Evolutionary conservation across 2,797 vertebrate genomes (phyloP), one percentile per base, ranked within the genome.

Genomic region (Oreonectes daqikongensis): DNA sequence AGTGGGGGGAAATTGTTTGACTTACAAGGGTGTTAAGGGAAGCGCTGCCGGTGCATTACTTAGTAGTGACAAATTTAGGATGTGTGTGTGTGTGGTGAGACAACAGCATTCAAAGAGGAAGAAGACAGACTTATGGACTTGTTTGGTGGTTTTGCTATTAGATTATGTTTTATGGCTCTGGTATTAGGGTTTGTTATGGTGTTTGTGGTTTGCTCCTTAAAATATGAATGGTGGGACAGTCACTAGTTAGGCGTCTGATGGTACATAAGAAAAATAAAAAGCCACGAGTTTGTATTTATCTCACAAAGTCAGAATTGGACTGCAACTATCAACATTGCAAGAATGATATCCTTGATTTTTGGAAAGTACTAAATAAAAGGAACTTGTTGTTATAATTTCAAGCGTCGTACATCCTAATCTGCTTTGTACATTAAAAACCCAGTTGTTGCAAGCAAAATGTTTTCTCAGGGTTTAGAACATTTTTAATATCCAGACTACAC

Each of bases 21-120:
- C 59, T 72, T 72, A 69, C 72, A 14, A 52, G 60, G 26, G 78
- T 80, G 80, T 6, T 65, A 79, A 59, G 67, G 35, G 75, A 81
- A 73, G 55, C 26, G 48, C 46, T 77, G 28, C 52, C 66, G 60
- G 64, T 75, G 84, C 75, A 24, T 35, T 74, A 38, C 79, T 87
- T 55, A 76, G 83, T 84, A 83, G 78, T 70, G 63, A 70, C 84
- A 88, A 85, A 82, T 79, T 67, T 82, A 73, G 65, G 69, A 84
- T 79, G 28, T 24, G 30, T 69, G 66, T 76, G 69, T 75, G 77
- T 82, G 79, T 83, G 79, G 71, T 50, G 60, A 75, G 40, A 73
- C 71, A 77, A 69, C 69, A 75, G 64, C 63, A 40, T 66, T 42
- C 69, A 80, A 82, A 53, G 68, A 77, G 73, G 32, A 42, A 66